phyloP scores from a whole-genome alignment of 2,113 vertebrate genomes.

The Lophius piscatorius region DNA sequence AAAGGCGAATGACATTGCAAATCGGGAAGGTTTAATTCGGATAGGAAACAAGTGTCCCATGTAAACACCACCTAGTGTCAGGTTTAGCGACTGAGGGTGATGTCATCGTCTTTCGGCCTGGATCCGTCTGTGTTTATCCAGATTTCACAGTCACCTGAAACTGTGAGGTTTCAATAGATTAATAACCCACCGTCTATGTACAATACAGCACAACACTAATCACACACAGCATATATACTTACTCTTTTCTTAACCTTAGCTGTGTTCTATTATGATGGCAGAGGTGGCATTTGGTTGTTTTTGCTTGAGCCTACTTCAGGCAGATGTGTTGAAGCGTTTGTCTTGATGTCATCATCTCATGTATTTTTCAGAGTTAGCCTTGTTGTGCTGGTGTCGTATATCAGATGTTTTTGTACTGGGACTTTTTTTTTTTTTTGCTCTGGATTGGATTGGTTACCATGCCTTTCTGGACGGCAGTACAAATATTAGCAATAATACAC shows the following conservation, averaged over 20 bases:
- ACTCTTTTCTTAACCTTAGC: not conserved
- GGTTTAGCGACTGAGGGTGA: constrained; percentile 19
- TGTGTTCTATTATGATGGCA: constrained; percentile 1
- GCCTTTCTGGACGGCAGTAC: constrained; percentile 7
- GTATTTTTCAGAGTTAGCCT: constrained; percentile 54
- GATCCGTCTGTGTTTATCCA: constrained; percentile 14
- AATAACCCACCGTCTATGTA: not conserved
- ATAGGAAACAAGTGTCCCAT: too few species aligned
- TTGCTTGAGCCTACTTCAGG: constrained; percentile 20
- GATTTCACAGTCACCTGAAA: constrained; percentile 31
- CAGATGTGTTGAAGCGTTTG: constrained; percentile 3
- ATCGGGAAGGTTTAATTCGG: too few species aligned
- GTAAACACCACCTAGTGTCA: too few species aligned
- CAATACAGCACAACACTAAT: not conserved
- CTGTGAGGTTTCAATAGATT: constrained; percentile 3
- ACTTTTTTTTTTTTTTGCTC: too few species aligned
- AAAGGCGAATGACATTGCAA: too few species aligned
- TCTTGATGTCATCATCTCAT: constrained; percentile 35
- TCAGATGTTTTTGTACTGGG: constrained; percentile 26
- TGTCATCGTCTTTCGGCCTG: constrained; percentile 1
- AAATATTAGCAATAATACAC: not conserved
- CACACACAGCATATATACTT: not conserved
- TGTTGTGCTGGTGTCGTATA: constrained; percentile 37
- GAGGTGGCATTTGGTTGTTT: constrained; percentile 26
- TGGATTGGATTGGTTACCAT: constrained; percentile 4